Conservation (phyloP, 2,888 invertebrate species). For the Leptodirus hochenwartii region DNA sequence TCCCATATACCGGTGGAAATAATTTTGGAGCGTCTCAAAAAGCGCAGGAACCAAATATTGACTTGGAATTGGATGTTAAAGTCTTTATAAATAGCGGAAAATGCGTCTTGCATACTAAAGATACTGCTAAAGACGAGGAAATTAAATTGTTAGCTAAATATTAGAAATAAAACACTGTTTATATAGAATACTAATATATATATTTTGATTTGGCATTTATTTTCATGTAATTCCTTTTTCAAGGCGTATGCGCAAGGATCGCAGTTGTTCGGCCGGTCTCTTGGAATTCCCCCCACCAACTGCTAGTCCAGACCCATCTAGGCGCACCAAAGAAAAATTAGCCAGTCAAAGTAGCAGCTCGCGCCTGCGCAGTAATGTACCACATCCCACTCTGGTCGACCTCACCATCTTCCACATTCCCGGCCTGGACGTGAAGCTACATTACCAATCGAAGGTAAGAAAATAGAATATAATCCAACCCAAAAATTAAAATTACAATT, state of each 20-base stretch:
- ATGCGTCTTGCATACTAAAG: conserved; percentile 89
- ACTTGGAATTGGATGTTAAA: conserved; percentile 90
- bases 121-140: conserved; percentile 48
- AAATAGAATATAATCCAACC: conserved; percentile 4
- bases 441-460: conserved; percentile 27
- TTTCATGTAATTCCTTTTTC: conserved; percentile 13
- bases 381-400: conserved; percentile 40
- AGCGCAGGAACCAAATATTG: conserved; percentile 71
- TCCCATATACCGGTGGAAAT: no score
- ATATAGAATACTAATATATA: no score
- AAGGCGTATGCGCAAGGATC: conserved; percentile 52
- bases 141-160: conserved; percentile 33
- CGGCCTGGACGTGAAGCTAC: conserved; percentile 56
- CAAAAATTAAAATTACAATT: conserved; percentile 1
- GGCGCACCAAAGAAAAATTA: conserved; percentile 25
- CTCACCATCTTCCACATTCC: conserved; percentile 82
- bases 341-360: conserved; percentile 20
- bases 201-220: neutral
- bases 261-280: conserved; percentile 30
- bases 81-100: conserved; percentile 93
- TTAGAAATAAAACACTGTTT: no score
- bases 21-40: conserved; percentile 8
- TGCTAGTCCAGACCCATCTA: conserved; percentile 25
- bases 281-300: conserved; percentile 21
- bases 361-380: conserved; percentile 23